Base-by-base conservation (phyloP, 2,888 invertebrate species). In the Athripsodes cinereus region DNA sequence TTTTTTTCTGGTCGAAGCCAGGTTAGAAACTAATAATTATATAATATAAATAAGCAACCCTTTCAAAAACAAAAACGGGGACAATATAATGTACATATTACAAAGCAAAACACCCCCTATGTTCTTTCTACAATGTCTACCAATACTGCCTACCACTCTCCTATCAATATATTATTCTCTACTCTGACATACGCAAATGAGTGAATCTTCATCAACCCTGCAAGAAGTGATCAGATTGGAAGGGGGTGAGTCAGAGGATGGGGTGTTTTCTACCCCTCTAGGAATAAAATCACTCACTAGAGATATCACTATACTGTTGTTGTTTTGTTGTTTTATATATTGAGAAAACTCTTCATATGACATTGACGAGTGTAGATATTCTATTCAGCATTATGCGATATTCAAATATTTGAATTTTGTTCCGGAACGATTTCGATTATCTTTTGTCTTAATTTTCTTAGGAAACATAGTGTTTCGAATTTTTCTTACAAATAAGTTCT, bases 61-160 rank as follows among this genome's bases (percentile, higher is more conserved):
- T 40, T 40, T 40, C 40, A 40, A 40, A 40, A 40, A 40, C 40
- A 40, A 40, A 40, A 40, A n/a, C 40, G 40, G 40, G 40, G 40
- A 40, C 40, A 40, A 40, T 40, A 40, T 40, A 40, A n/a, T n/a
- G n/a, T n/a, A n/a, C n/a, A 26, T 26, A 26, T 26, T 26, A 26
- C 26, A 6, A 26, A 26, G 10, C 26, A 26, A 10, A 3, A 10
- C 26, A 8, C 40, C 3, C 40, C 40, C 40, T 13, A 40, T 8
- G n/a, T 40, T 40, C 40, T 40, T 40, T 40, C n/a, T n/a, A n/a
- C n/a, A n/a, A n/a, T n/a, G n/a, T n/a, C n/a, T n/a, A n/a, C n/a
- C n/a, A n/a, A n/a, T n/a, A n/a, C n/a, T n/a, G n/a, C n/a, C n/a
- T n/a, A n/a, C n/a, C n/a, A n/a, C n/a, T n/a, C n/a, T n/a, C 10